These are phyloP conservation scores for Actias luna DNA, from an alignment of 2,888 invertebrate genomes.

Conservation along the genomic window DNA sequence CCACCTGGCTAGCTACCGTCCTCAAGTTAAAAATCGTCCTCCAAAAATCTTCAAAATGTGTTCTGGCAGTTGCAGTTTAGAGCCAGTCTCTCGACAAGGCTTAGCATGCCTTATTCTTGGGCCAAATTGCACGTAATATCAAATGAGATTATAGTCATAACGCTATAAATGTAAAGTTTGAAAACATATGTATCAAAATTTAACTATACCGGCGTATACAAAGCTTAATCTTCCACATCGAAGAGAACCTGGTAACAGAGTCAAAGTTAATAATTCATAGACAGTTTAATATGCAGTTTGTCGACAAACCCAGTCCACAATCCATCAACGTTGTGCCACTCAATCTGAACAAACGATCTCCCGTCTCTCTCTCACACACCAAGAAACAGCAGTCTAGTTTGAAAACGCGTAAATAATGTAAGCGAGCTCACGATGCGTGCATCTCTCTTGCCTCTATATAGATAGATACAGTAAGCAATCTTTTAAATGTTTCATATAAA, in stretches of 20 bases:
- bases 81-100: no score
- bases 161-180: no score
- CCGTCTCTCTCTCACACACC: background rate
- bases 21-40: no score
- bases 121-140: no score
- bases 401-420: slow-evolving; percentile 5
- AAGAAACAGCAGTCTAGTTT: background rate
- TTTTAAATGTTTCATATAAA: background rate
- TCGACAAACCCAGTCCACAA: slow-evolving; percentile 4
- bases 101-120: no score
- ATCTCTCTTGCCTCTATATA: background rate
- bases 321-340: slow-evolving; percentile 11
- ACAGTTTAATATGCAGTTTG: slow-evolving; percentile 6
- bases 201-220: background rate
- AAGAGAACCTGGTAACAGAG: background rate
- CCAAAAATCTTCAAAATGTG: no score
- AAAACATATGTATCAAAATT: background rate
- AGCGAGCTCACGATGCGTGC: background rate
- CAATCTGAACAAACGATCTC: slow-evolving; percentile 6
- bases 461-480: background rate
- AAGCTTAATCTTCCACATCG: background rate
- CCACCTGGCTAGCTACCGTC: no score
- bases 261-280: background rate
- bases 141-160: no score
- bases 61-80: no score